A percentile compares a stretch with the other conserved stretches of the same genome.
Evolutionary conservation across 2,888 invertebrate genomes (phyloP).

Genomic region (Therioaphis trifolii): DNA sequence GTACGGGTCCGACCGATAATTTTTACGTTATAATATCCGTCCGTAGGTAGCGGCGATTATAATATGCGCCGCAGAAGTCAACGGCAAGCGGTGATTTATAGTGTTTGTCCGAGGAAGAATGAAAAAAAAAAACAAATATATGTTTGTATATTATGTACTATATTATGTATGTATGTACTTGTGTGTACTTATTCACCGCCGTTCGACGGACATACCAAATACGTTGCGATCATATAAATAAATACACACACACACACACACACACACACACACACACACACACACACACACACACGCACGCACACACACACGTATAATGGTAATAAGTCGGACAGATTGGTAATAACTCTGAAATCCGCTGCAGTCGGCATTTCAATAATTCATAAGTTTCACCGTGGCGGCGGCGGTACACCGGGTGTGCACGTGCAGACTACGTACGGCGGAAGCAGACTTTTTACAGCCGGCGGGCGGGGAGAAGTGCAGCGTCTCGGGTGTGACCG

Average conservation of each 20-base stretch:
- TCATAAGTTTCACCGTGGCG: constrained; percentile 36
- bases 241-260: neutral
- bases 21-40: neutral
- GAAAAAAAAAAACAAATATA: neutral
- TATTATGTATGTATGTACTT: too few species aligned
- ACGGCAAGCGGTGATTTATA: constrained; percentile 48
- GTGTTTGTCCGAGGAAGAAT: constrained; percentile 4
- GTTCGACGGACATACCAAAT: neutral
- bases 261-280: too few species aligned
- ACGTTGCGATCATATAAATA: too few species aligned
- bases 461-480: neutral
- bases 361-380: constrained; percentile 49
- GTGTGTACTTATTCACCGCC: neutral
- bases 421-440: too few species aligned
- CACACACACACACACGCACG: neutral
- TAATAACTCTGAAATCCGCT: constrained; percentile 45
- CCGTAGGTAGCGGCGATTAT: constrained; percentile 16
- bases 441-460: constrained; percentile 4
- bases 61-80: neutral
- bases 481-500: constrained; percentile 4
- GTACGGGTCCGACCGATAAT: neutral
- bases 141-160: too few species aligned
- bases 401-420: neutral
- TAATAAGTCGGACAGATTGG: constrained; percentile 47
- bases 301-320: neutral